Conservation (phyloP, 53 echinoderm and acorn worm genomes). For the Arbacia lixula region DNA sequence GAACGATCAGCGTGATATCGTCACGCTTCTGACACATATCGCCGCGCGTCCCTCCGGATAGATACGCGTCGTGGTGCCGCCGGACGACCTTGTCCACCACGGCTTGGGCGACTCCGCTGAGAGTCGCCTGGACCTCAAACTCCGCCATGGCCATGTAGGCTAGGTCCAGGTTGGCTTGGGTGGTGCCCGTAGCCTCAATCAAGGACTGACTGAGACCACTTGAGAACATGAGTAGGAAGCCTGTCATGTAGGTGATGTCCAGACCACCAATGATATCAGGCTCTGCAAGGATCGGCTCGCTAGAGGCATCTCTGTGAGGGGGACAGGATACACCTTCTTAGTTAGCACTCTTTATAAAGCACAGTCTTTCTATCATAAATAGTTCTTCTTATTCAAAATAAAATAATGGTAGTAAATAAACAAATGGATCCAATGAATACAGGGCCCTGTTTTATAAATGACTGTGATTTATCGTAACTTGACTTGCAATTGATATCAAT, state of each 20-base stretch:
- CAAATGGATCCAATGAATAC: no score
- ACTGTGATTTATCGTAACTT: no score
- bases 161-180: slow-evolving; percentile 81
- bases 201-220: slow-evolving; percentile 86
- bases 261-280: slow-evolving; percentile 95
- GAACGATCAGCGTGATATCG: slow-evolving; percentile 89
- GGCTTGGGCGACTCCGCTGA: slow-evolving; percentile 93
- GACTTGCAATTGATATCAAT: no score
- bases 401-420: no score
- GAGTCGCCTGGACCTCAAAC: slow-evolving; percentile 81
- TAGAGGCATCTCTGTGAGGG: slow-evolving; percentile 67
- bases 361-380: no score
- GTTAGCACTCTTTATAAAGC: no score
- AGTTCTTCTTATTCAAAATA: no score
- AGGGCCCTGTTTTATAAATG: no score
- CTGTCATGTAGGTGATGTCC: slow-evolving; percentile 51
- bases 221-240: slow-evolving; percentile 92
- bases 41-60: slow-evolving; percentile 60
- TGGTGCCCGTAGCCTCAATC: slow-evolving; percentile 80
- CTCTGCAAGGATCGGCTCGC: slow-evolving; percentile 93
- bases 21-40: slow-evolving; percentile 78
- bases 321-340: background rate
- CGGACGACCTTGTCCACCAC: slow-evolving; percentile 94
- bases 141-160: slow-evolving; percentile 87
- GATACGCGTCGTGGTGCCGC: slow-evolving; percentile 86